phyloP scores from a whole-genome alignment of 35 echinoderm and acorn worm species.

The Apostichopus japonicus region DNA sequence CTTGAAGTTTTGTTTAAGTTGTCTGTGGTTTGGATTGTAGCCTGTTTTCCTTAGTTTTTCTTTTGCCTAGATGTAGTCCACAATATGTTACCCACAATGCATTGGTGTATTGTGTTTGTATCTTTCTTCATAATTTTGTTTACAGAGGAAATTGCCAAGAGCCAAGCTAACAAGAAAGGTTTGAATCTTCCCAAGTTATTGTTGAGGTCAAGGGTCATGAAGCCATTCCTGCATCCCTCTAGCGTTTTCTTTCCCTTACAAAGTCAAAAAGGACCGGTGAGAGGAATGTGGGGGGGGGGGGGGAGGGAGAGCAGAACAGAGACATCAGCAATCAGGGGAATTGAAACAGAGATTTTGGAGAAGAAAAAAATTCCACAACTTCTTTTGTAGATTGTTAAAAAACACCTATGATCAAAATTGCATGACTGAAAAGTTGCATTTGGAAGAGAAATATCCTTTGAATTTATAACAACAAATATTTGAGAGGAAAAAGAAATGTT shows the following conservation, averaged over 20 bases:
- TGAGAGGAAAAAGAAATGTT: too few species aligned
- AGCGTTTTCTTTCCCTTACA: too few species aligned
- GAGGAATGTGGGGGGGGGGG: background rate
- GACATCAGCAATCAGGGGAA: too few species aligned
- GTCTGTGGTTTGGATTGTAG: background rate
- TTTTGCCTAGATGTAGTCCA: background rate
- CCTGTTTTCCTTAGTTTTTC: background rate
- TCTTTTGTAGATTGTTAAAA: too few species aligned
- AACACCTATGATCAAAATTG: too few species aligned
- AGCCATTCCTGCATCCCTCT: background rate
- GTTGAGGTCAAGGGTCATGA: conserved; percentile 5
- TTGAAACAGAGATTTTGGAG: too few species aligned
- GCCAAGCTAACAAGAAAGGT: conserved; percentile 36
- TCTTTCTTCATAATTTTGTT: conserved; percentile 33
- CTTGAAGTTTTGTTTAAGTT: too few species aligned
- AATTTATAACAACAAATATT: too few species aligned
- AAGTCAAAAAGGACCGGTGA: background rate
- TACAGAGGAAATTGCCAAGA: conserved; percentile 27
- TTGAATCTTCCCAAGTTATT: conserved; percentile 27
- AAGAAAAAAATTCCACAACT: too few species aligned
- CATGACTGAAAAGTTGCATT: too few species aligned
- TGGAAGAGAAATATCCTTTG: too few species aligned
- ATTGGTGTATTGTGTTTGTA: conserved; percentile 19
- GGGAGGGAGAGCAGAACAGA: background rate
- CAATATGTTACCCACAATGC: background rate